A percentile compares a stretch with the other conserved stretches of the same genome.
phyloP scores from a whole-genome alignment of 2,113 vertebrate genomes.

The Xenopus borealis region DNA sequence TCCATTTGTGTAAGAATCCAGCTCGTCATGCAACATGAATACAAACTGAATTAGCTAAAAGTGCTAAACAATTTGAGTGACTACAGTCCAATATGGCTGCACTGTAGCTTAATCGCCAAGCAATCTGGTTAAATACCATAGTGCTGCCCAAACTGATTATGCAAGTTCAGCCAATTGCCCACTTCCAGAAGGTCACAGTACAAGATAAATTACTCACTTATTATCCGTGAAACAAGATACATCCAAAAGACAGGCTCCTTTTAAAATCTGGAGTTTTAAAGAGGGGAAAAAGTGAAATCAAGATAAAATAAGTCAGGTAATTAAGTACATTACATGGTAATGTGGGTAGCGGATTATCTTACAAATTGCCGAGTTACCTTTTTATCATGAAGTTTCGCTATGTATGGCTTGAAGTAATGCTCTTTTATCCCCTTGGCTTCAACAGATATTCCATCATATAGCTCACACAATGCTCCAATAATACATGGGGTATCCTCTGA shows the following conservation, averaged over 20 bases:
- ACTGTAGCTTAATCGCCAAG: too few relatives aligned
- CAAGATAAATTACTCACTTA: conserved; percentile 68
- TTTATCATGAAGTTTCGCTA: conserved; percentile 83
- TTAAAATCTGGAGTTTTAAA: conserved; percentile 79
- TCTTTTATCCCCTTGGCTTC: conserved; percentile 97
- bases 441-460: conserved; percentile 88
- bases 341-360: neutral
- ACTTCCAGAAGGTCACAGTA: too few relatives aligned
- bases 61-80: too few relatives aligned
- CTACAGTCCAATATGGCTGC: too few relatives aligned
- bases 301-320: too few relatives aligned
- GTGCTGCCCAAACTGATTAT: too few relatives aligned
- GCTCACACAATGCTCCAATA: conserved; percentile 81
- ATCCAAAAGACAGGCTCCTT: conserved; percentile 83
- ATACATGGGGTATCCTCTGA: conserved; percentile 76
- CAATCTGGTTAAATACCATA: too few relatives aligned
- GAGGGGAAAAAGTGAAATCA: too few relatives aligned
- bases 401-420: conserved; percentile 96
- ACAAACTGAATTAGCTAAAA: too few relatives aligned
- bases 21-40: too few relatives aligned
- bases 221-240: conserved; percentile 89
- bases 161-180: too few relatives aligned
- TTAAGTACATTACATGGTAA: neutral
- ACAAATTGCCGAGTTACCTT: conserved; percentile 64
- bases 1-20: too few relatives aligned